These are phyloP conservation scores for Prunella fulvescens DNA, from an alignment of 2,113 vertebrate genomes.

Conservation along the genomic window DNA sequence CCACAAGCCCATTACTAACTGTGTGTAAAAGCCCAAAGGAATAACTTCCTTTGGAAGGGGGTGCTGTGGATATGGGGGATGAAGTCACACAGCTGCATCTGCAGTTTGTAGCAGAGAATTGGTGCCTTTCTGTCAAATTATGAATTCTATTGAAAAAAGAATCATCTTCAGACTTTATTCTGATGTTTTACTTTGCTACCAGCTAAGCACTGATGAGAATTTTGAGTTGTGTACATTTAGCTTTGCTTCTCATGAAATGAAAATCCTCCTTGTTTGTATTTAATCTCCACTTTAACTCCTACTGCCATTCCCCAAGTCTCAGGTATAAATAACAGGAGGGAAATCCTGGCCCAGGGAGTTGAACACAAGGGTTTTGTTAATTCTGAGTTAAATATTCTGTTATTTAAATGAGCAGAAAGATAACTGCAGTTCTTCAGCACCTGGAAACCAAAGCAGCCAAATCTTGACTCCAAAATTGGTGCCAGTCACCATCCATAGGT, in stretches of 20 bases:
- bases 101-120: neutral
- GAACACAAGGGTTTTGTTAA: neutral
- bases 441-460: neutral
- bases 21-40: neutral
- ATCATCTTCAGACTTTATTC: neutral
- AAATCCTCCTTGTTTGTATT: neutral
- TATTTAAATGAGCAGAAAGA: neutral
- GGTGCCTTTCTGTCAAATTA: neutral
- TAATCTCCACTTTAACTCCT: neutral
- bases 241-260: neutral
- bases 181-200: neutral
- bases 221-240: neutral
- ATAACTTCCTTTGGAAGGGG: neutral
- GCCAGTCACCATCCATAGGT: neutral
- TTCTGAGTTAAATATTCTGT: neutral
- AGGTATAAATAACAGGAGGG: neutral
- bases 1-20: neutral
- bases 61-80: neutral
- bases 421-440: neutral
- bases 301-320: neutral
- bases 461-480: neutral
- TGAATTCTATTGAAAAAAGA: neutral
- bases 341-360: neutral
- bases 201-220: neutral
- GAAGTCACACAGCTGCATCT: neutral